Base-by-base conservation (phyloP, 1,140 invertebrate genomes). In the Globodera ellingtonae region DNA sequence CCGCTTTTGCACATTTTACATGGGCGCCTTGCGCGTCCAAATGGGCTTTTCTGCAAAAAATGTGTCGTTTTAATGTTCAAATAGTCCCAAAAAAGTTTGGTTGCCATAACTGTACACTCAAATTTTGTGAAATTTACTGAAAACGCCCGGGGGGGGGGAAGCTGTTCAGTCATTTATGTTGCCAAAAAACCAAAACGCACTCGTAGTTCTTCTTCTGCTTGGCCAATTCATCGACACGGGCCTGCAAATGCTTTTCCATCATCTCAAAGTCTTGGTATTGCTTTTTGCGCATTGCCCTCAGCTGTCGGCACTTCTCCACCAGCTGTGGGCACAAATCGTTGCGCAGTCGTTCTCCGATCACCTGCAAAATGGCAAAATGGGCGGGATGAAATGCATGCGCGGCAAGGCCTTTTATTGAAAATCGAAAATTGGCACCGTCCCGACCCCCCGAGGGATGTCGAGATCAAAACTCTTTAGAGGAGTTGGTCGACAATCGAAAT, bases 331-430 rank as follows among this genome's bases (percentile, higher is more conserved):
- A 48, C 35, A 88, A 75, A 13, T 88, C 85, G 21, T 82, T 83
- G 52, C 78, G 81, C 67, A 88, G 21, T 21, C 72, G 59, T 91
- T 99, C 97, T 13, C 95, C 95, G 71, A 99, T 94, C 4, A 83
- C 48, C 75, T 76, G 48, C 24, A 52, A 76, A 69, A 69, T 18
- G 3, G 10, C 1, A 70, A 24, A 24, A 24, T 24, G 24, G 24
- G 1, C 0, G 24, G 24, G 24, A 24, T 24, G 24, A 24, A 24
- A 24, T 24, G 24, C 24, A 24, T 24, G 24, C 24, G 24, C 0
- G 24, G 24, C 24, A 1, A 24, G 24, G 24, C 24, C 24, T 0
- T 70, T 13, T 10, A 18, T 1, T 18, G 46, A 44, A 24, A 70
- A 1, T 35, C 24, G 6, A 70, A 70, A 70, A 35, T 35, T 21